phyloP scores from a whole-genome alignment of 92 coral and sea anemone species.

The Palythoa grandis region DNA sequence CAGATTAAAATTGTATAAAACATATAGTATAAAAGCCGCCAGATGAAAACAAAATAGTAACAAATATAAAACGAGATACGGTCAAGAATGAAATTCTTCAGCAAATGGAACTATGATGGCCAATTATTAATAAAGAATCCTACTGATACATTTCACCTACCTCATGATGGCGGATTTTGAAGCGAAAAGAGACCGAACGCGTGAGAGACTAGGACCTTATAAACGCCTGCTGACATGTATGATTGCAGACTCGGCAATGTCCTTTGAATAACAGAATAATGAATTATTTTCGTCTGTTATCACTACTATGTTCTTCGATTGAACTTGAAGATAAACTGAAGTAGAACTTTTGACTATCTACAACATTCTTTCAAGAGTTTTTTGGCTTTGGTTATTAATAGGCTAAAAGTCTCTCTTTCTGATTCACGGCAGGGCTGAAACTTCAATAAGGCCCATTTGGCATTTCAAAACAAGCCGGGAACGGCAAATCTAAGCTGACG shows the following conservation, averaged over 20 bases:
- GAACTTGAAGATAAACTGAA: too few species aligned
- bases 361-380: too few species aligned
- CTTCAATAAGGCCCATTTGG: too few species aligned
- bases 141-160: not conserved
- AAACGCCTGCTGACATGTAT: not conserved
- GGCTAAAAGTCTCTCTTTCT: too few species aligned
- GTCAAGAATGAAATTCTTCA: not conserved
- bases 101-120: slow-evolving; percentile 6
- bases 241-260: slow-evolving; percentile 4
- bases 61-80: not conserved
- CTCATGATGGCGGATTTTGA: slow-evolving; percentile 1
- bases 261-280: too few species aligned
- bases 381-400: too few species aligned
- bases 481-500: too few species aligned
- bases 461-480: too few species aligned
- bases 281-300: too few species aligned
- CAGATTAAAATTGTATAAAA: not conserved
- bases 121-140: not conserved
- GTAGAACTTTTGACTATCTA: too few species aligned
- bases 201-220: not conserved
- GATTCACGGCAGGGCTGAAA: too few species aligned
- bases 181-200: not conserved
- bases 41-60: not conserved
- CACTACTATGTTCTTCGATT: too few species aligned
- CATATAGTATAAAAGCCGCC: not conserved